Conservation (phyloP, 2,113 vertebrate species). For the Rhinopithecus roxellana region DNA sequence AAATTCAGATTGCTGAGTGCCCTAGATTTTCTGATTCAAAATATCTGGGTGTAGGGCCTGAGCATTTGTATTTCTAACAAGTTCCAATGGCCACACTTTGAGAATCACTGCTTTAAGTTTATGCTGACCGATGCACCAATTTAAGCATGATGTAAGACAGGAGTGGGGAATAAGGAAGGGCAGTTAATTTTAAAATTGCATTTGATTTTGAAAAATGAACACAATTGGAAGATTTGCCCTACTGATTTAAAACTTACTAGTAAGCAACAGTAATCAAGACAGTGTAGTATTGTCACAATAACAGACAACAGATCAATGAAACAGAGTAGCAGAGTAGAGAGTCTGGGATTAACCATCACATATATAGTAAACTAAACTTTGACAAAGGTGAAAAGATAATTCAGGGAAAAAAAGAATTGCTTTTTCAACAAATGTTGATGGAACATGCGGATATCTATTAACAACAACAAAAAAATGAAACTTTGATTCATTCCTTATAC, state of each 20-base stretch:
- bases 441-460: neutral
- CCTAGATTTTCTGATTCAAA: neutral
- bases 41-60: neutral
- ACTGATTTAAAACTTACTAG: neutral
- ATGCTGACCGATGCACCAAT: neutral
- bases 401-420: neutral
- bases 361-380: neutral
- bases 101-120: neutral
- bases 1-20: neutral
- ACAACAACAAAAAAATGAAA: neutral
- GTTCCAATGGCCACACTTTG: neutral
- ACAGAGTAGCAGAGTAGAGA: neutral
- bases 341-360: neutral
- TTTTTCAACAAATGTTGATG: neutral
- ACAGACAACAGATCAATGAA: neutral
- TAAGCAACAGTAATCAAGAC: neutral
- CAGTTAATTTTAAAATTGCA: neutral
- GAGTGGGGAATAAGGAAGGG: neutral
- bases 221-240: neutral
- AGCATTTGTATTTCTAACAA: neutral
- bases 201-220: neutral
- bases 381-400: neutral
- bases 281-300: neutral
- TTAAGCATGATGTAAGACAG: neutral
- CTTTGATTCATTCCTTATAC: neutral